Conservation (phyloP, 1,140 invertebrate species). For the Antheraea mylitta region DNA sequence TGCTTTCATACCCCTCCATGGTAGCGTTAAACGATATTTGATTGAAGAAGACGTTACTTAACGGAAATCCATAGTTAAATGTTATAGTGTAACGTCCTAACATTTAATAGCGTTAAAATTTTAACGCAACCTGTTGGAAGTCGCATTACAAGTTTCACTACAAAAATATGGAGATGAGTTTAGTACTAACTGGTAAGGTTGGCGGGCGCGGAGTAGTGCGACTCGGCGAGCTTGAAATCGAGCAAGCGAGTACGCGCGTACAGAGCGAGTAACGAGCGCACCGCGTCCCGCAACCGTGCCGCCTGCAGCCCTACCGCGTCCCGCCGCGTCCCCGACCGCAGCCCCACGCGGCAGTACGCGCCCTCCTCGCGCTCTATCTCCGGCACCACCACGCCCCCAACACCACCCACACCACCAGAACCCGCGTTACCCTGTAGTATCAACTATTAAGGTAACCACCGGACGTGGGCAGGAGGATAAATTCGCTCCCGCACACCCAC, state of each 20-base stretch:
- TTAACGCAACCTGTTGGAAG: too few species aligned
- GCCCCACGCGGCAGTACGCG: constrained; percentile 62
- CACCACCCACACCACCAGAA: constrained; percentile 68
- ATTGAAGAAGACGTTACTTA: too few species aligned
- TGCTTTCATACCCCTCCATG: too few species aligned
- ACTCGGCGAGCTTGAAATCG: constrained; percentile 63
- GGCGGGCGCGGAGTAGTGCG: constrained; percentile 34
- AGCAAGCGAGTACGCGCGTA: constrained; percentile 57
- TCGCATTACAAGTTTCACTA: too few species aligned
- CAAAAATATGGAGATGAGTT: too few species aligned
- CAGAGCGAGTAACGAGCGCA: constrained; percentile 60
- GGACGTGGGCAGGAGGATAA: neutral
- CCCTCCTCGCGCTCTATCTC: constrained; percentile 79
- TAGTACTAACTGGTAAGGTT: constrained; percentile 46
- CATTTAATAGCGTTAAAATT: too few species aligned
- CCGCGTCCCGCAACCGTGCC: constrained; percentile 63
- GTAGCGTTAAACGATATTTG: too few species aligned
- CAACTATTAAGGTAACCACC: too few species aligned
- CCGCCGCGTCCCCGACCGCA: constrained; percentile 56
- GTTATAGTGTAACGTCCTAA: too few species aligned
- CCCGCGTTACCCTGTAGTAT: constrained; percentile 11
- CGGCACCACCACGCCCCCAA: constrained; percentile 77
- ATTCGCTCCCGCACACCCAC: too few species aligned
- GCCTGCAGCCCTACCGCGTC: constrained; percentile 58
- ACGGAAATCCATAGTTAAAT: too few species aligned